These are phyloP conservation scores for Crossaster papposus DNA, from an alignment of 53 echinoderm and acorn worm species.

Conservation along the genomic window DNA sequence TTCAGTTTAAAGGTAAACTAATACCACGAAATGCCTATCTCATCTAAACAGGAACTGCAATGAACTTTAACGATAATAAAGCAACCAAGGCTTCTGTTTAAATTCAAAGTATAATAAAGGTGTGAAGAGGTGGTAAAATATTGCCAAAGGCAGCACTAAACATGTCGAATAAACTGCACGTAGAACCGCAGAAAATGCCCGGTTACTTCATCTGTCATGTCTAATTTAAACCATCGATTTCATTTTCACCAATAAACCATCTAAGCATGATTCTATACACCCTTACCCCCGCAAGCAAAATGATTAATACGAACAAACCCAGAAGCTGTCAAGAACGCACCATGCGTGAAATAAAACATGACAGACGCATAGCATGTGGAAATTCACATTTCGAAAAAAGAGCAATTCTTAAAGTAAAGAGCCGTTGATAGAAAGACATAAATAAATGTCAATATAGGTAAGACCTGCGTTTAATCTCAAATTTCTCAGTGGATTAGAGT, in stretches of 20 bases:
- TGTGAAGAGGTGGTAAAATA: neutral
- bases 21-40: too few relatives aligned
- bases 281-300: constrained; percentile 10
- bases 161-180: neutral
- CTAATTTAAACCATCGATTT: constrained; percentile 8
- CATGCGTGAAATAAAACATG: constrained; percentile 21
- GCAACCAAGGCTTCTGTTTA: neutral
- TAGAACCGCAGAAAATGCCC: neutral
- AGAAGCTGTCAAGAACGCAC: neutral
- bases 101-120: neutral
- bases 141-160: neutral
- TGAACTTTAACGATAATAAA: too few relatives aligned
- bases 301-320: constrained; percentile 23
- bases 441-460: constrained; percentile 23
- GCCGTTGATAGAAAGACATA: neutral
- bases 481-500: constrained; percentile 25
- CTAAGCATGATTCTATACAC: neutral
- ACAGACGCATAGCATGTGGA: neutral
- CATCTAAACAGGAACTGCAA: too few relatives aligned
- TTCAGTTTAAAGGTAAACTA: too few relatives aligned
- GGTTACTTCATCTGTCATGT: constrained; percentile 9
- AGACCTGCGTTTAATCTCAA: constrained; percentile 19
- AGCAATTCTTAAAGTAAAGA: neutral
- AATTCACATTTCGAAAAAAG: neutral
- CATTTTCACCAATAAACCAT: constrained; percentile 14